Conservation (phyloP, 2,797 vertebrate species). For the Crypturellus tataupa region DNA sequence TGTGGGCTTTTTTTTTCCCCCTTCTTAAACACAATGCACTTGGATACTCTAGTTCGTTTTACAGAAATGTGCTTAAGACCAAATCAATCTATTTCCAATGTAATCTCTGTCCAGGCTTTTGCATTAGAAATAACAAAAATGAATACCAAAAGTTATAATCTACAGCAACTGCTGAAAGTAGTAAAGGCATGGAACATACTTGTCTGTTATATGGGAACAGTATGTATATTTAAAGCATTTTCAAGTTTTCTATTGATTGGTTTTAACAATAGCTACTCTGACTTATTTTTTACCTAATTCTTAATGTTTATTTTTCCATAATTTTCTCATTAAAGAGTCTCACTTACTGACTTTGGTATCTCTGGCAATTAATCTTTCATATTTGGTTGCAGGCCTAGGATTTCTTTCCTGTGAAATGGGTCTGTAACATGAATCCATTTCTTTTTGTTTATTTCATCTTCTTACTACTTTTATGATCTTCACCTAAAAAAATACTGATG, state of each 20-base stretch:
- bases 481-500: accelerated
- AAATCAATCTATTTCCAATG: background rate
- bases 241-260: background rate
- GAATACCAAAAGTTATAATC: background rate
- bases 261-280: background rate
- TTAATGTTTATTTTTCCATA: background rate
- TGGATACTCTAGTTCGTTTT: background rate
- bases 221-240: background rate
- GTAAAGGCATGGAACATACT: background rate
- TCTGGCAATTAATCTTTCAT: background rate
- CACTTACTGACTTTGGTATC: background rate
- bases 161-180: background rate
- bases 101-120: background rate
- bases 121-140: background rate
- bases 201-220: background rate
- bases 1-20: too few relatives aligned
- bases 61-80: background rate
- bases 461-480: background rate
- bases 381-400: background rate
- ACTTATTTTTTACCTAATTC: background rate
- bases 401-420: background rate
- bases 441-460: background rate
- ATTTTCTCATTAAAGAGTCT: background rate
- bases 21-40: background rate
- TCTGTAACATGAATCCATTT: background rate